Base-by-base conservation (phyloP, 92 coral and sea anemone species). In the Metridium senile region DNA sequence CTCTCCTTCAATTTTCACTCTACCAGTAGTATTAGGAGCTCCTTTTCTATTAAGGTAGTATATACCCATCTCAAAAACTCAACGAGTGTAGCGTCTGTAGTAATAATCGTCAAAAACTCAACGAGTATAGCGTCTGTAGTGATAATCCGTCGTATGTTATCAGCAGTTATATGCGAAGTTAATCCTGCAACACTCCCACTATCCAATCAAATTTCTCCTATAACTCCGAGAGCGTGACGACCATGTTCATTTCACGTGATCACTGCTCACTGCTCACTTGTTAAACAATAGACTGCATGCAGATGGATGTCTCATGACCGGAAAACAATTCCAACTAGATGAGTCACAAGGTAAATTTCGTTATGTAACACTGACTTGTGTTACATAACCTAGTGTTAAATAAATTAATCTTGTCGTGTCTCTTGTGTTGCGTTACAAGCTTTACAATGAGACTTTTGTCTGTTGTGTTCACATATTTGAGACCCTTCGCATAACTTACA, bases 391-490 rank as follows among this genome's bases (percentile, higher is more conserved):
- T 39, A 39, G 49, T 39, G 49, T 39, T 21, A 3, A 16, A 54
- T 21, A 67, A 67, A 33, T n/a, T 68, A 68, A 68, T 11, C 54
- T 53, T 68, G 32, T 33, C 74, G 74, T 68, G 43, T 45, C 47
- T 29, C 27, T 53, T 68, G 74, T 32, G 77, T 72, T 72, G 77
- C 21, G 43, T 53, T 13, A 82, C 86, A 82, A 0, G 26, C 81
- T 58, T 68, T 82, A 74, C 86, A 82, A 0, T 21, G 63, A 68
- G 69, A 66, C 76, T 74, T 82, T 66, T 74, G 81, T 82, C 66
- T 82, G 75, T 39, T 67, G 81, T 82, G 86, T 39, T 74, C 81
- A 66, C 86, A 81, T 2, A 81, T 74, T 66, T 81, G 86, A 49
- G 80, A 74, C 51, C 86, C 86, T n/a, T 74, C 80, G 28, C 86